Conservation (phyloP, 1,140 invertebrate genomes). For the Mesaphorura yosii region DNA sequence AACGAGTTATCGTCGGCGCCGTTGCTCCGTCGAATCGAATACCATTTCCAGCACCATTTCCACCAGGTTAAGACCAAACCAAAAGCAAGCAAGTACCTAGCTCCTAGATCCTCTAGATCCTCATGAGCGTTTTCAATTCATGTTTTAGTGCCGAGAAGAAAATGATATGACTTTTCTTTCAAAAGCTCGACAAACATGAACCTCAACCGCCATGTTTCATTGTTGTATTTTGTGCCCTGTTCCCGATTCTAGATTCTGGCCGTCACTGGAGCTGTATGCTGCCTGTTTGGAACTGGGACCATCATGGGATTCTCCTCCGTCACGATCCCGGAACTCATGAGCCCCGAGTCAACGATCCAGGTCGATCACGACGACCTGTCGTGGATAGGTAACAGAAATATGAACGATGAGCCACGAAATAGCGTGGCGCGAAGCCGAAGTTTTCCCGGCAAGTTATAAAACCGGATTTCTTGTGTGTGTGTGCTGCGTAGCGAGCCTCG, state of each 20-base stretch:
- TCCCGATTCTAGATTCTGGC: background rate
- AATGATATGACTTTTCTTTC: background rate
- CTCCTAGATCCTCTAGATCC: too few species aligned
- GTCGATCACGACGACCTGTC: constrained; percentile 11
- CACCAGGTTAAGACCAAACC: too few species aligned
- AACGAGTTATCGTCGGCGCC: too few species aligned
- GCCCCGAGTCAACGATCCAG: background rate
- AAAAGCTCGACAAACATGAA: background rate
- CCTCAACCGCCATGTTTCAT: background rate
- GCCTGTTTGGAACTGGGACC: constrained; percentile 3
- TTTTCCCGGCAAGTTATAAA: background rate
- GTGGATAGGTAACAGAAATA: constrained; percentile 1
- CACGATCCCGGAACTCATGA: background rate
- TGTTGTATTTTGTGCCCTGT: background rate
- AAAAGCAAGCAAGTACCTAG: background rate
- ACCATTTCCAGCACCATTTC: too few species aligned
- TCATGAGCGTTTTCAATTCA: too few species aligned
- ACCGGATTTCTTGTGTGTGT: background rate
- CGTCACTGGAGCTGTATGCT: background rate
- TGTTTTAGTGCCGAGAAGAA: too few species aligned
- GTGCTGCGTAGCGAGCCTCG: background rate
- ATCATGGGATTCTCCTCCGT: constrained; percentile 10
- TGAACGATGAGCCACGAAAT: too few species aligned
- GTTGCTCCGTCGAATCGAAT: too few species aligned
- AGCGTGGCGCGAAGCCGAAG: too few species aligned